A percentile compares a stretch with the other conserved stretches of the same genome.
Conservation (phyloP, 2,888 invertebrate genomes). For the Eretmocerus hayati region DNA sequence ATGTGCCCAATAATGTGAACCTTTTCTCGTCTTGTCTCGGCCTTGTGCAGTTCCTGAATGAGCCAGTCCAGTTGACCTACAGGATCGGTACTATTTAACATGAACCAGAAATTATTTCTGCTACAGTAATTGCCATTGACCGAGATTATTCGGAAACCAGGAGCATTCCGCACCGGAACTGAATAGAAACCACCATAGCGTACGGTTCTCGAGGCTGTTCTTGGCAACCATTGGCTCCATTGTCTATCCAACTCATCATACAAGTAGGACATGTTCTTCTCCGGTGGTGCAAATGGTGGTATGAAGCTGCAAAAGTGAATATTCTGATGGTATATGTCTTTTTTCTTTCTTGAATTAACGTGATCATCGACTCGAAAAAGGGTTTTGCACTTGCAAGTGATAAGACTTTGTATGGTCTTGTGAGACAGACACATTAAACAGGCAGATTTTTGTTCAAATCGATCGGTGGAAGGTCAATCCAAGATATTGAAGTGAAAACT, state of each 20-base stretch:
- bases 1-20: slow-evolving; percentile 95
- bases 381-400: too few relatives aligned
- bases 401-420: too few relatives aligned
- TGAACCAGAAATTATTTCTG: slow-evolving; percentile 91
- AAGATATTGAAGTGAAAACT: too few relatives aligned
- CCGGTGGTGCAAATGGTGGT: slow-evolving; percentile 76
- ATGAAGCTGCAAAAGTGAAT: too few relatives aligned
- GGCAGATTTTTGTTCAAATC: too few relatives aligned
- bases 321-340: too few relatives aligned
- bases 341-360: too few relatives aligned
- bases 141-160: slow-evolving; percentile 87
- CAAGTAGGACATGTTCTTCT: slow-evolving; percentile 83
- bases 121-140: slow-evolving; percentile 95
- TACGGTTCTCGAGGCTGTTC: slow-evolving; percentile 78
- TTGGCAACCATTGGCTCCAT: slow-evolving; percentile 89
- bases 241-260: slow-evolving; percentile 83
- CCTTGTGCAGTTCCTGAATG: slow-evolving; percentile 84
- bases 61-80: slow-evolving; percentile 93
- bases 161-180: slow-evolving; percentile 76
- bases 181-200: slow-evolving; percentile 87
- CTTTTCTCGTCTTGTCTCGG: slow-evolving; percentile 88
- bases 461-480: too few relatives aligned
- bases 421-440: too few relatives aligned
- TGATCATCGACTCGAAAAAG: too few relatives aligned
- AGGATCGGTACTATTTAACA: slow-evolving; percentile 92